phyloP scores from a whole-genome alignment of 2,888 invertebrate species.

The Laspeyria flexula region DNA sequence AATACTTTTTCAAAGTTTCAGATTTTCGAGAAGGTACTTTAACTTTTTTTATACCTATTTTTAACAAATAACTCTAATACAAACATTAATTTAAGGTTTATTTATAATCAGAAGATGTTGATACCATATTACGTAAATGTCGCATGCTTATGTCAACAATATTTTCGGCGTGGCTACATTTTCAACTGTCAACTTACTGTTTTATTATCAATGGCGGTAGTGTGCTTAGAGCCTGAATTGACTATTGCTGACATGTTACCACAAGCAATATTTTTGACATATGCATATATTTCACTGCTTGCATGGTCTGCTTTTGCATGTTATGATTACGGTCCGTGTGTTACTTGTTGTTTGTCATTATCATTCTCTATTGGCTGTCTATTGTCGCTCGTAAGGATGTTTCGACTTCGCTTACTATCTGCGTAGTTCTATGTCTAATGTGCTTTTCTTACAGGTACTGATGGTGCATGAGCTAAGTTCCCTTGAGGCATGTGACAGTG shows the following conservation, averaged over 20 bases:
- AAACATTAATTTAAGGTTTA: conserved; percentile 62
- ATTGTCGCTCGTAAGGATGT: conserved; percentile 59
- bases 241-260: neutral
- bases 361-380: conserved; percentile 70
- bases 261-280: conserved; percentile 51
- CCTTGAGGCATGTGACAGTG: conserved; percentile 21
- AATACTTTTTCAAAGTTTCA: conserved; percentile 76
- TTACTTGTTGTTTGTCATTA: conserved; percentile 78
- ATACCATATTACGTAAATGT: conserved; percentile 56
- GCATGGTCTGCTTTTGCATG: conserved; percentile 68
- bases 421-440: conserved; percentile 64
- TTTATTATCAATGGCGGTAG: conserved; percentile 10
- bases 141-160: conserved; percentile 55
- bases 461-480: conserved; percentile 38
- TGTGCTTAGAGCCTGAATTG: conserved; percentile 13
- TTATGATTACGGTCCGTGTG: conserved; percentile 32
- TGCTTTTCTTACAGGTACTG: conserved; percentile 59
- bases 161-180: conserved; percentile 19
- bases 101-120: conserved; percentile 65
- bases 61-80: conserved; percentile 80
- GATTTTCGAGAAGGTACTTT: conserved; percentile 75
- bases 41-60: conserved; percentile 57
- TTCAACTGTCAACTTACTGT: neutral
- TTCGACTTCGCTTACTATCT: conserved; percentile 69
- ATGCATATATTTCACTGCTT: conserved; percentile 62